phyloP scores from a whole-genome alignment of 2,888 invertebrate species.

The Argynnis bischoffii region DNA sequence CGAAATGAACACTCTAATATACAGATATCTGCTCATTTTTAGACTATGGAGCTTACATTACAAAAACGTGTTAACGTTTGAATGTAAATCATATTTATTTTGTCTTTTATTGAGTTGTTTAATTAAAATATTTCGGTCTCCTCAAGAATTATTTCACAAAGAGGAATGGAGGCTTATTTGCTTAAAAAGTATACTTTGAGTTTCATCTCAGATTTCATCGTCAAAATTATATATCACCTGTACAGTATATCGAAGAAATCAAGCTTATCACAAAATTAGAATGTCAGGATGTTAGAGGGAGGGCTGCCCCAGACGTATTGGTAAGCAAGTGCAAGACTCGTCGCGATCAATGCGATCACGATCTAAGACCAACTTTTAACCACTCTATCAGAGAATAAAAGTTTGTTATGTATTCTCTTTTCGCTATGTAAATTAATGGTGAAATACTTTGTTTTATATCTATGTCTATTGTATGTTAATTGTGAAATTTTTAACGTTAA shows the following conservation, averaged over 20 bases:
- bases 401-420: not conserved
- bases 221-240: constrained; percentile 15
- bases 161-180: not conserved
- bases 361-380: not conserved
- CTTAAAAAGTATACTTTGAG: constrained; percentile 2
- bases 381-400: not conserved
- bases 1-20: too few species aligned
- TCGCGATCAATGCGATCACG: constrained; percentile 23
- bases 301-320: constrained; percentile 18
- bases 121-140: too few species aligned
- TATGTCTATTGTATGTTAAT: too few species aligned
- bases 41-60: too few species aligned
- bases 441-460: too few species aligned
- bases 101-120: too few species aligned
- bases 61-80: too few species aligned
- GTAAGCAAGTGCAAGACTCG: constrained; percentile 15
- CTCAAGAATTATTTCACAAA: not conserved
- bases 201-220: constrained; percentile 17
- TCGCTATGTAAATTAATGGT: too few species aligned
- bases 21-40: too few species aligned
- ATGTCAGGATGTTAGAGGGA: constrained; percentile 13
- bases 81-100: too few species aligned
- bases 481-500: too few species aligned
- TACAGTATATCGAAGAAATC: constrained; percentile 9
- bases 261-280: constrained; percentile 12